A percentile compares a stretch with the other conserved stretches of the same genome.
These are phyloP conservation scores for Denticeps clupeoides DNA, from an alignment of 2,797 vertebrate genomes.

Conservation along the genomic window DNA sequence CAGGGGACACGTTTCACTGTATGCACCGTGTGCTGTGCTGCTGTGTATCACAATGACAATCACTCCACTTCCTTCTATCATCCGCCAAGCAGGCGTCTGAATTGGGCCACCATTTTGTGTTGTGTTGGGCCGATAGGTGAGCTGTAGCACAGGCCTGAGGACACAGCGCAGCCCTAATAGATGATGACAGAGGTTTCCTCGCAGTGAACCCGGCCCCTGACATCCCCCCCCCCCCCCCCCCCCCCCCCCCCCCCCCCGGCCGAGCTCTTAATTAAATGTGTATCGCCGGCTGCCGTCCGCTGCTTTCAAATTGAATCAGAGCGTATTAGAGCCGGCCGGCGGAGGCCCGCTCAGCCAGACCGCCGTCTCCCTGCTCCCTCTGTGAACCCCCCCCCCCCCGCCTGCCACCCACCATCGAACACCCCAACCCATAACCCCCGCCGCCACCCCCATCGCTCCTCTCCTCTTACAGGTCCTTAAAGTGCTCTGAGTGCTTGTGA, in stretches of 20 bases:
- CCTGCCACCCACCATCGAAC: slow-evolving; percentile 49
- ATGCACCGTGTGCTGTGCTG: no score
- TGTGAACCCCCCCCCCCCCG: slow-evolving; percentile 46
- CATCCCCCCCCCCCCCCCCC: slow-evolving; percentile 2
- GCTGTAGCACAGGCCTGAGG: no score
- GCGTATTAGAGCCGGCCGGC: slow-evolving; percentile 33
- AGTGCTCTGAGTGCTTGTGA: slow-evolving; percentile 99
- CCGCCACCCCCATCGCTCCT: slow-evolving; percentile 41
- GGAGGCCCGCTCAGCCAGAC: slow-evolving; percentile 43
- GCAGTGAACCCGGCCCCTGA: neutral
- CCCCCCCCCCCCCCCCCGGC: slow-evolving; percentile 3
- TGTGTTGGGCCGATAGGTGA: no score
- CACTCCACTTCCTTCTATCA: no score
- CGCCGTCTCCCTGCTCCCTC: slow-evolving; percentile 45
- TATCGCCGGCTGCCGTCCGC: slow-evolving; percentile 19
- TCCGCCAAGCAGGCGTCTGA: no score
- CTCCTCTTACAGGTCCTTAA: slow-evolving; percentile 77
- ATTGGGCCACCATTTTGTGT: no score
- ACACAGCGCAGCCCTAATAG: neutral
- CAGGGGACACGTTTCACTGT: no score
- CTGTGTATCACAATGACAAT: no score
- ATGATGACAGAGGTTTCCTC: neutral
- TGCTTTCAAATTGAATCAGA: slow-evolving; percentile 34
- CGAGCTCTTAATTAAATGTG: slow-evolving; percentile 33
- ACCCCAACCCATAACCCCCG: slow-evolving; percentile 19